Conservation (phyloP, 2,113 vertebrate genomes). For the Herpailurus yagouaroundi region DNA sequence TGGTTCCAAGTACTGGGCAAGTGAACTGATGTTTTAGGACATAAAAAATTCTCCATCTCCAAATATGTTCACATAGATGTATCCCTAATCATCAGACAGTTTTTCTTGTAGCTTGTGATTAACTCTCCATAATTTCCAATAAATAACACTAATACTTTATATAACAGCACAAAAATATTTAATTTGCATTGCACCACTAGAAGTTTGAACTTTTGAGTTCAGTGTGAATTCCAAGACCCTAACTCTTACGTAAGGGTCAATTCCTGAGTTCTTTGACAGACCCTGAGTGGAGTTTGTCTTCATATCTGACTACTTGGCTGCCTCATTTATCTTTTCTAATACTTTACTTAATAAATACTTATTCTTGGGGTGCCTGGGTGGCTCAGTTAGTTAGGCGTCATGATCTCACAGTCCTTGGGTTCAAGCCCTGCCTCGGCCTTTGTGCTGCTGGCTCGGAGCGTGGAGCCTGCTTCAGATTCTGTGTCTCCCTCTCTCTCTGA, state of each 20-base stretch:
- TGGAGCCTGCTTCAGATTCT: too few species aligned
- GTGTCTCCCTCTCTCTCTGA: too few species aligned
- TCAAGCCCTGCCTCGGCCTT: too few species aligned
- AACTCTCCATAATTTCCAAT: not conserved
- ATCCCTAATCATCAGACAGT: not conserved
- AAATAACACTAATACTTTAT: not conserved
- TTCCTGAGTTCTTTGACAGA: not conserved
- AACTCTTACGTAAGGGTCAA: not conserved
- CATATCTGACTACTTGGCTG: not conserved
- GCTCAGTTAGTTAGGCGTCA: too few species aligned
- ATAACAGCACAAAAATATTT: not conserved
- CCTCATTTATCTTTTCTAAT: not conserved
- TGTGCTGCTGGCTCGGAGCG: too few species aligned
- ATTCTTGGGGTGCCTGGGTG: not conserved
- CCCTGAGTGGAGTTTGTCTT: not conserved
- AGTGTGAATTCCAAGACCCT: not conserved
- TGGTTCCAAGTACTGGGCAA: not conserved
- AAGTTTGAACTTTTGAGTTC: not conserved
- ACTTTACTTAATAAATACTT: not conserved
- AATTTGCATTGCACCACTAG: not conserved
- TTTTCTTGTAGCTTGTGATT: not conserved
- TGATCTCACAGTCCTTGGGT: too few species aligned
- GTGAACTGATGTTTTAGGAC: not conserved
- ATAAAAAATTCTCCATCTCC: not conserved
- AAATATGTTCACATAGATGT: not conserved